phyloP scores from a whole-genome alignment of 2,113 vertebrate genomes.

The Paradisaea rubra region DNA sequence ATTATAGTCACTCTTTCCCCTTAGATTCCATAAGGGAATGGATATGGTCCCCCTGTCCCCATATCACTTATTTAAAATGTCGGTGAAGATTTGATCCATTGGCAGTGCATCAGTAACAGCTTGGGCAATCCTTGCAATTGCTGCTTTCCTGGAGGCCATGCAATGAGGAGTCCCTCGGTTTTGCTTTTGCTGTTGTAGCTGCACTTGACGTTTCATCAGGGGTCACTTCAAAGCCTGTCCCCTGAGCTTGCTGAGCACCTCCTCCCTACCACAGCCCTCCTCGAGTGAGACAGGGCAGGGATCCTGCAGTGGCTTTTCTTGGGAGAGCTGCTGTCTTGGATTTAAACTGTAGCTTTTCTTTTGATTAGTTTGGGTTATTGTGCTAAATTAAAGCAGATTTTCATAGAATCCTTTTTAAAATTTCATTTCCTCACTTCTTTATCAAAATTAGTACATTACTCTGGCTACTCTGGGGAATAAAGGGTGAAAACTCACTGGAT shows the following conservation, averaged over 20 bases:
- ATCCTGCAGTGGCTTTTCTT: neutral
- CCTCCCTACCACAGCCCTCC: neutral
- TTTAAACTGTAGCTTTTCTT: neutral
- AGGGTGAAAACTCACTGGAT: neutral
- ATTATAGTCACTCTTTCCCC: neutral
- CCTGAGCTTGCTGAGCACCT: neutral
- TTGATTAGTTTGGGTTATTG: neutral
- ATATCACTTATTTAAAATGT: neutral
- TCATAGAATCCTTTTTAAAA: neutral
- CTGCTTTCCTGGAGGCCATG: neutral
- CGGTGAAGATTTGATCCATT: neutral
- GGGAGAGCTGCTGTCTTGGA: neutral
- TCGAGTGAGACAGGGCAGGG: neutral
- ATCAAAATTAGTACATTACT: neutral
- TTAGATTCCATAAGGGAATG: neutral
- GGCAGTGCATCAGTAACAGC: accelerated
- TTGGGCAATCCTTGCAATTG: neutral
- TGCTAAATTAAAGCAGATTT: neutral
- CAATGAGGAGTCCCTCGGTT: neutral
- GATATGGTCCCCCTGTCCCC: neutral
- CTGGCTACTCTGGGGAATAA: neutral
- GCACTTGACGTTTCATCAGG: neutral
- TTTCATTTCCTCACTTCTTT: neutral
- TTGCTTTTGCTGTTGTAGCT: neutral
- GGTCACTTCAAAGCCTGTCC: neutral